Base-by-base conservation (phyloP, 2,797 vertebrate species). In the Fundulus diaphanus region DNA sequence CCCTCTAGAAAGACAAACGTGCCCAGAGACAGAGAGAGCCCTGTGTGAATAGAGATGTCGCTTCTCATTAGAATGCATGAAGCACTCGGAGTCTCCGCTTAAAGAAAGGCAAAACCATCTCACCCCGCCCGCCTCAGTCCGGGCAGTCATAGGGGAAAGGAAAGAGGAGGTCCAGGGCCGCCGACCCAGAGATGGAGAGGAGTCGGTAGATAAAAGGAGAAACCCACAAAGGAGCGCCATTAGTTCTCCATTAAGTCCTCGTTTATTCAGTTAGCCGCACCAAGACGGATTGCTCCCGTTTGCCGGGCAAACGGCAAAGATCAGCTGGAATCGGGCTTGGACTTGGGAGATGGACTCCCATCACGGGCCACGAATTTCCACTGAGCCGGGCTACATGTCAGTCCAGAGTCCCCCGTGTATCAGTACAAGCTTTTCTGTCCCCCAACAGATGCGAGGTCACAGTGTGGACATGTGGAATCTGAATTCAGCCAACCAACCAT, bases 61-160 rank as follows among this genome's bases (percentile, higher is more conserved):
- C 82, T 76, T 89, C 87, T 91, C 88, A 93, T 93, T 93, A 91
- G 82, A 85, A 92, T 92, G 92, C 90, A 90, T 79, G 84, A 88
- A 82, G 85, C 87, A 83, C 85, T 92, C 87, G 85, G 90, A 90
- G 85, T 81, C 81, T 82, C 69, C 1, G 42, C 83, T 89, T 79
- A 83, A 93, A 90, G 82, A 90, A 92, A 88, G 76, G 83, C 68
- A 9, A 85, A 67, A 74, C 56, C 80, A 83, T 73, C 59, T 85
- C 77, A 68, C 69, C 71, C 84, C 61, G 67, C 74, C 81, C 71
- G 46, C 73, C 82, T 76, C 70, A 6, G 33, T 70, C 51, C 73
- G 49, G 57, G 48, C 46, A 48, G 66, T 72, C 70, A 77, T 56
- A 65, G 73, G 37, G 33, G 31, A 65, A 42, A 66, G 27, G 74